These are phyloP conservation scores for Natator depressus DNA, from an alignment of 2,113 vertebrate species.

Conservation along the genomic window DNA sequence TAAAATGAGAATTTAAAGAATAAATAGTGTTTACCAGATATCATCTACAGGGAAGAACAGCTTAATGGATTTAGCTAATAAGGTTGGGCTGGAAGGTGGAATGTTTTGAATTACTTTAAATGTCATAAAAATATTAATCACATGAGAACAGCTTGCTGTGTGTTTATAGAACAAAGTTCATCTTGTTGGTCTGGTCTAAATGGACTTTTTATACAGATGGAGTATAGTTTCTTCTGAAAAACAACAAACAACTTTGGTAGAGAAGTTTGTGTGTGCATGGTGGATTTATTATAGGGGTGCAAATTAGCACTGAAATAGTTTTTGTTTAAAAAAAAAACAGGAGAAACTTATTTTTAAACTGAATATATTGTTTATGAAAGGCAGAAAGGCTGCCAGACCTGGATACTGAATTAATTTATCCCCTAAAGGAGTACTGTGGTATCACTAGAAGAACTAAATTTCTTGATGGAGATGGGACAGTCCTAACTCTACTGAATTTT, in stretches of 20 bases:
- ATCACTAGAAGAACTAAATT: not conserved
- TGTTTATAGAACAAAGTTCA: slow-evolving; percentile 60
- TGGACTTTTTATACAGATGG: slow-evolving; percentile 24
- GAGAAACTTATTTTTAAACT: not conserved
- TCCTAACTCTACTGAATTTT: not conserved
- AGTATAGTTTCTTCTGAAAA: slow-evolving; percentile 8
- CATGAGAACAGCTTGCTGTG: slow-evolving; percentile 19
- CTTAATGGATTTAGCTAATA: slow-evolving; percentile 71
- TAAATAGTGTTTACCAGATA: slow-evolving; percentile 40
- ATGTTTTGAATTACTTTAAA: slow-evolving; percentile 70
- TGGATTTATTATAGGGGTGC: no score
- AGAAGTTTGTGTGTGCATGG: not conserved
- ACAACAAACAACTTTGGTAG: not conserved
- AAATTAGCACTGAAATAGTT: no score
- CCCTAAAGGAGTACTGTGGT: not conserved
- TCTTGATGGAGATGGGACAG: no score
- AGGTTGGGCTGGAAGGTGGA: slow-evolving; percentile 61
- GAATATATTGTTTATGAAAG: no score
- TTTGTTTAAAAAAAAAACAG: no score
- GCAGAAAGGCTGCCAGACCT: not conserved
- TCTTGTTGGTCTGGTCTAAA: slow-evolving; percentile 39
- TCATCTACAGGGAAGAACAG: not conserved
- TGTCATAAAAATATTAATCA: slow-evolving; percentile 50
- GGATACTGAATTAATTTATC: not conserved
- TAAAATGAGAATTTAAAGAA: slow-evolving; percentile 53